Conservation (phyloP, 2,797 vertebrate species). For the Petrocephalus schoutedeni region DNA sequence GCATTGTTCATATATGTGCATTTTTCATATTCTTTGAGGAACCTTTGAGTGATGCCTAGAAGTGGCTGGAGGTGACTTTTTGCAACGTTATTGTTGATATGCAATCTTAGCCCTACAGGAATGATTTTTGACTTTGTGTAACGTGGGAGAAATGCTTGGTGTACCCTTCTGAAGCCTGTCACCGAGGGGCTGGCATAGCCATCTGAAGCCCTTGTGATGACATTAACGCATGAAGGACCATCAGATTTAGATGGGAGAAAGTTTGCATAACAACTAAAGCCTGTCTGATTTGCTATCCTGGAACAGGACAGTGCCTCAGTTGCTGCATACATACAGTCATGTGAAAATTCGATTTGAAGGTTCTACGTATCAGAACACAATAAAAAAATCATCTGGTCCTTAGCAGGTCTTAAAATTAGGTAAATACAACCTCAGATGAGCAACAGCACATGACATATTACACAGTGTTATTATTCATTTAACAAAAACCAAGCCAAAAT, state of each 20-base stretch:
- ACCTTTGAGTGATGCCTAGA: not conserved
- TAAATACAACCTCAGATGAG: too few species aligned
- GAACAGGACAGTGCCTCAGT: too few species aligned
- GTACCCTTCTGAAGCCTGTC: not conserved
- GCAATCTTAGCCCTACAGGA: not conserved
- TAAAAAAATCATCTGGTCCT: too few species aligned
- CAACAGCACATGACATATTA: too few species aligned
- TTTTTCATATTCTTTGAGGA: not conserved
- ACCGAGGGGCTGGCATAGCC: not conserved
- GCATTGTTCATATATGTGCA: not conserved
- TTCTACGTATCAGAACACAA: too few species aligned
- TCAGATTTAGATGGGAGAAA: not conserved
- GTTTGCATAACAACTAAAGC: not conserved
- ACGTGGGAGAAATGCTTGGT: not conserved
- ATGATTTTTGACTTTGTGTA: not conserved
- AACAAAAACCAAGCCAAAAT: too few species aligned
- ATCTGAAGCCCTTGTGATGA: not conserved
- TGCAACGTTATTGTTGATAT: not conserved
- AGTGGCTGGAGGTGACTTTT: not conserved
- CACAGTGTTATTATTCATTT: too few species aligned
- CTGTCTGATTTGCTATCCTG: too few species aligned
- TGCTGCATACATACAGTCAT: not conserved
- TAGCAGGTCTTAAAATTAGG: too few species aligned
- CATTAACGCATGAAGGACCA: not conserved
- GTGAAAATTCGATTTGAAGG: too few species aligned